A percentile compares a stretch with the other conserved stretches of the same genome.
Conservation (phyloP, 1,140 invertebrate genomes). For the Eriosoma lanigerum region DNA sequence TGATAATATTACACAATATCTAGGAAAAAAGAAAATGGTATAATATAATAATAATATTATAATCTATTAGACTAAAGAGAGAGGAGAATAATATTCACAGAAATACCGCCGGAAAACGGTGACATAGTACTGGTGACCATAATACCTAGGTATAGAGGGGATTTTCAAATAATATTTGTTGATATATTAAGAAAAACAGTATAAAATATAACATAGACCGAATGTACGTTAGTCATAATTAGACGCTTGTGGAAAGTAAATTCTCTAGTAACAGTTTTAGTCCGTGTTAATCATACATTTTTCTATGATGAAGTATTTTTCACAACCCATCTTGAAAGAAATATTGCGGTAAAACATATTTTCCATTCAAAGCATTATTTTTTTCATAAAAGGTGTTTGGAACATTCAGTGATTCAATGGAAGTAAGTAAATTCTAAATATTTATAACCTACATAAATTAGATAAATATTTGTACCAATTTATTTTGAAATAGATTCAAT, state of each 20-base stretch:
- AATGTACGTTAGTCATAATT: constrained; percentile 41
- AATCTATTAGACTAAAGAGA: too few relatives aligned
- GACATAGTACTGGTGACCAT: background rate
- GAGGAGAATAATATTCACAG: constrained; percentile 18
- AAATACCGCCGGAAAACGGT: background rate
- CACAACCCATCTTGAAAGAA: constrained; percentile 22
- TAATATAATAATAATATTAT: constrained; percentile 5
- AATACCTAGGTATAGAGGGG: constrained; percentile 24
- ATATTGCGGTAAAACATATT: background rate
- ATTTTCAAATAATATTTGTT: constrained; percentile 38
- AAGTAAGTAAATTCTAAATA: constrained; percentile 33
- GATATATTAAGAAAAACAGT: constrained; percentile 44
- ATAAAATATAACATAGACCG: constrained; percentile 25
- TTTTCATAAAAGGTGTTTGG: background rate
- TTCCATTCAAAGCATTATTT: background rate
- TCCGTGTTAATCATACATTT: background rate
- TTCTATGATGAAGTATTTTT: background rate
- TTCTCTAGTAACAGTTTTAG: constrained; percentile 4
- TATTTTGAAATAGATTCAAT: too few relatives aligned
- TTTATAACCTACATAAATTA: too few relatives aligned
- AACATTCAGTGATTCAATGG: constrained; percentile 23
- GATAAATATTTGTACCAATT: too few relatives aligned
- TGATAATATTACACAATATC: background rate
- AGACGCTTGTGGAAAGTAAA: constrained; percentile 36
- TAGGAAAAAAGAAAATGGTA: background rate